phyloP scores from a whole-genome alignment of 2,797 vertebrate genomes.

The Trichosurus vulpecula region DNA sequence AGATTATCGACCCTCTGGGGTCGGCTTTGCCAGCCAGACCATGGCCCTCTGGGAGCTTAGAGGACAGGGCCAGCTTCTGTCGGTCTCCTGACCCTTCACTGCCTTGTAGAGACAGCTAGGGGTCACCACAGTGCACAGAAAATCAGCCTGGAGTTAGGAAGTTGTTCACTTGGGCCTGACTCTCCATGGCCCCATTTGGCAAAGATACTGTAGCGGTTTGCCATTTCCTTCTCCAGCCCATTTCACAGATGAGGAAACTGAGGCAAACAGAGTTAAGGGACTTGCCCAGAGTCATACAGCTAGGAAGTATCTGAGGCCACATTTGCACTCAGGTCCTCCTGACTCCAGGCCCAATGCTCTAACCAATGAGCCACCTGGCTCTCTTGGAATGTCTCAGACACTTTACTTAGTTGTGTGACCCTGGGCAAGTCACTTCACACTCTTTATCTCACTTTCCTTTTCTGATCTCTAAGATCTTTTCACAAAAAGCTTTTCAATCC shows the following conservation, averaged over 20 bases:
- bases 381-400: background rate
- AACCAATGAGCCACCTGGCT: background rate
- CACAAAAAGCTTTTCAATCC: background rate
- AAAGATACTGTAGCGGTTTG: background rate
- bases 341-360: background rate
- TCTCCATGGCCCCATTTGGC: background rate
- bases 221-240: background rate
- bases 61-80: no score
- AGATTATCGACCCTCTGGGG: background rate
- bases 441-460: constrained; percentile 28
- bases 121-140: background rate
- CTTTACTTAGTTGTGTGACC: background rate
- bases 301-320: background rate
- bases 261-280: background rate
- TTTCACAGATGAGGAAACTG: background rate
- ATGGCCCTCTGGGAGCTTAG: background rate
- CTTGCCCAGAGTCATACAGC: background rate
- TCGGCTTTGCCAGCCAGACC: background rate
- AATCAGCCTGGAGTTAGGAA: no score
- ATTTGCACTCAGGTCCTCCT: background rate
- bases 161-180: background rate
- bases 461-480: constrained; percentile 15
- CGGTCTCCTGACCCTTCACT: background rate
- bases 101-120: no score
- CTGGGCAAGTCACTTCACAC: background rate